phyloP scores from a whole-genome alignment of 1,140 invertebrate genomes.

The Semibalanus balanoides region DNA sequence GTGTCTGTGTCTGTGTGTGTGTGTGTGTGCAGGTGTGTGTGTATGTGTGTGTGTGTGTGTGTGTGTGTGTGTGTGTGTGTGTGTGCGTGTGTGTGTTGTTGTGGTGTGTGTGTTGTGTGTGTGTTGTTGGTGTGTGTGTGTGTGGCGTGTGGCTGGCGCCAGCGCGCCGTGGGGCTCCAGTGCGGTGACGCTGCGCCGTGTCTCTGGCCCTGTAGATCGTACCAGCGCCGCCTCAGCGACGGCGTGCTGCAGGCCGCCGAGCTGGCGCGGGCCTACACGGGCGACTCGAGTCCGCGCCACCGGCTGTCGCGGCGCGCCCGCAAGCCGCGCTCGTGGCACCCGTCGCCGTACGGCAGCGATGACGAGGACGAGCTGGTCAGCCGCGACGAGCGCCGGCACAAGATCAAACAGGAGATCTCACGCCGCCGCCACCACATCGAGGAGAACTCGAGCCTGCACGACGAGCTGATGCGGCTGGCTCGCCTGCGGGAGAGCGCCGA shows the following conservation, averaged over 20 bases:
- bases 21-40: too few relatives aligned
- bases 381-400: slow-evolving; percentile 43
- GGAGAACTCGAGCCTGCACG: slow-evolving; percentile 41
- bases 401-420: slow-evolving; percentile 48
- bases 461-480: slow-evolving; percentile 40
- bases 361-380: slow-evolving; percentile 33
- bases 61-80: too few relatives aligned
- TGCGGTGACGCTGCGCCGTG: too few relatives aligned
- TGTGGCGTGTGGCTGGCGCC: too few relatives aligned
- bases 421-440: slow-evolving; percentile 45
- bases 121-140: too few relatives aligned
- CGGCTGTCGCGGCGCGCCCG: not conserved
- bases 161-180: too few relatives aligned
- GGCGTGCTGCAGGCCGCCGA: not conserved
- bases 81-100: too few relatives aligned
- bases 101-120: too few relatives aligned
- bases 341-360: slow-evolving; percentile 40
- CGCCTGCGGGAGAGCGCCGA: slow-evolving; percentile 32
- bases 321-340: slow-evolving; percentile 40
- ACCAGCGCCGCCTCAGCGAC: not conserved
- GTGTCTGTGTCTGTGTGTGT: too few relatives aligned
- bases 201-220: not conserved
- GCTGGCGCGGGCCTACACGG: not conserved
- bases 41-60: too few relatives aligned
- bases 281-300: not conserved